These are phyloP conservation scores for Melitaea athalia DNA, from an alignment of 2,888 invertebrate genomes.

Conservation along the genomic window DNA sequence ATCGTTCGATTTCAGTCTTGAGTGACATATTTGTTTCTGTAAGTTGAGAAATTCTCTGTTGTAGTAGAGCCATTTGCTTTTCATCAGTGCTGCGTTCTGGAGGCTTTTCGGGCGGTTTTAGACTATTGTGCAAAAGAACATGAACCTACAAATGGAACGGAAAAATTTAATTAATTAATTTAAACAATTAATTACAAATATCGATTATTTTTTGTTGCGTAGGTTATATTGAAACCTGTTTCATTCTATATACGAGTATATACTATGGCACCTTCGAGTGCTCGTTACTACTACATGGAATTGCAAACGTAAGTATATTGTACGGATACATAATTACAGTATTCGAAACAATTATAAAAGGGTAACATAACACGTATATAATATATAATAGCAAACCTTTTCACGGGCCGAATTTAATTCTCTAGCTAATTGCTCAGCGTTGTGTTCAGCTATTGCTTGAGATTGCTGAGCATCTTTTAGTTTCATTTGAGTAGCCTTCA, in stretches of 20 bases:
- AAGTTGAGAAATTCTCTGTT: slow-evolving; percentile 74
- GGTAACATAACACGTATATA: too few relatives aligned
- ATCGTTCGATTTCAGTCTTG: slow-evolving; percentile 72
- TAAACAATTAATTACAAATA: background rate
- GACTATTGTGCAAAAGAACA: slow-evolving; percentile 60
- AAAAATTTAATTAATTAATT: too few relatives aligned
- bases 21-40: slow-evolving; percentile 74
- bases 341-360: too few relatives aligned
- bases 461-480: slow-evolving; percentile 86
- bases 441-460: slow-evolving; percentile 85
- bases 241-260: too few relatives aligned
- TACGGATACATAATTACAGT: too few relatives aligned
- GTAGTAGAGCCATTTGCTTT: slow-evolving; percentile 70
- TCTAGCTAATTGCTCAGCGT: slow-evolving; percentile 84
- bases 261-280: too few relatives aligned
- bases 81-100: slow-evolving; percentile 67
- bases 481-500: slow-evolving; percentile 86
- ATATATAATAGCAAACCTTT: slow-evolving; percentile 64
- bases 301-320: too few relatives aligned
- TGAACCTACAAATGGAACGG: slow-evolving; percentile 55
- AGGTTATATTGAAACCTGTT: too few relatives aligned
- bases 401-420: slow-evolving; percentile 85
- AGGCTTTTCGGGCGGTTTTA: slow-evolving; percentile 61
- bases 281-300: too few relatives aligned
- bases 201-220: background rate